Conservation (phyloP, 2,797 vertebrate species). For the Peromyscus nudipes region DNA sequence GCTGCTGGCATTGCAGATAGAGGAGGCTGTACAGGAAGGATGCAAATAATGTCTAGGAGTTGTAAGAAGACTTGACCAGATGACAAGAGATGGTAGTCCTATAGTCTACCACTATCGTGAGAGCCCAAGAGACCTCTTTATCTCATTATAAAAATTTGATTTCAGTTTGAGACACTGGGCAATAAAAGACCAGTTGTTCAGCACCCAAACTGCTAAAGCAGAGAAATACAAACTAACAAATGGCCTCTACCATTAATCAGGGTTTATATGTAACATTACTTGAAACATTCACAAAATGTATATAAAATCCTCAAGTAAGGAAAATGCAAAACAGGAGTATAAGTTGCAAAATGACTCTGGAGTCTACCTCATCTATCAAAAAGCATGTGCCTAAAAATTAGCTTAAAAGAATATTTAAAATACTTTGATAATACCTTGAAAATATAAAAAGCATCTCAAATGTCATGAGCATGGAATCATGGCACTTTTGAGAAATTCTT, state of each 20-base stretch:
- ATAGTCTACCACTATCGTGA: fast-evolving
- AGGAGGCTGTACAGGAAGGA: not conserved
- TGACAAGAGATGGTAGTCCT: not conserved
- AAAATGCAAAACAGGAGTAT: not conserved
- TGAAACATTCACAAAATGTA: not conserved
- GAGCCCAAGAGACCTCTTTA: not conserved
- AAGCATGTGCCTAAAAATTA: not conserved
- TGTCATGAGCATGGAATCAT: not conserved
- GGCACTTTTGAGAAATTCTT: not conserved
- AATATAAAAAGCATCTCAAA: not conserved
- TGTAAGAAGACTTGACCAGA: not conserved
- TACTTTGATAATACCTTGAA: not conserved
- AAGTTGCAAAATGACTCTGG: not conserved
- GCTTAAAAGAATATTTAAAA: not conserved
- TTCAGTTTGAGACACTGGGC: not conserved
- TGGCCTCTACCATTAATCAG: not conserved
- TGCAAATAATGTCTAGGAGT: fast-evolving
- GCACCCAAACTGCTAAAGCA: not conserved
- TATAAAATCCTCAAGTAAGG: not conserved
- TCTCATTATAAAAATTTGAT: not conserved
- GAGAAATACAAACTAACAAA: not conserved
- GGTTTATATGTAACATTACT: not conserved
- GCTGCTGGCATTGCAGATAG: not conserved
- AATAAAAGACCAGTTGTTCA: not conserved
- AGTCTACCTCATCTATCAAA: not conserved